phyloP scores from a whole-genome alignment of 2,888 invertebrate genomes.

The Opisthograptis luteolata region DNA sequence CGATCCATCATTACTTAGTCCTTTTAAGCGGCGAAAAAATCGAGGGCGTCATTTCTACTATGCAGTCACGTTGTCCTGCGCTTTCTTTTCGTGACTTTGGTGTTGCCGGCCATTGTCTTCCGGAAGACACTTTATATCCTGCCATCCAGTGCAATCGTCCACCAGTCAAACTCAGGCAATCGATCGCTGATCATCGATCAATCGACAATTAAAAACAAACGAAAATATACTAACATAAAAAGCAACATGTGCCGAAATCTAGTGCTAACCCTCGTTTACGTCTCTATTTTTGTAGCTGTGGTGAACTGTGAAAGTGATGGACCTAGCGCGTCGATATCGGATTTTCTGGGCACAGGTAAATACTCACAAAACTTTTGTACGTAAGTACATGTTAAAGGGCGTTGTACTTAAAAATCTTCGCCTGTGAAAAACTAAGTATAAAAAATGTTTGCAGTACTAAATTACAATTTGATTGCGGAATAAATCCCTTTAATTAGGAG shows the following conservation, averaged over 20 bases:
- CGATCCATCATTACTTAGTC: slow-evolving; percentile 74
- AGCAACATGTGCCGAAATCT: slow-evolving; percentile 76
- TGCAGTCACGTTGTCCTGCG: slow-evolving; percentile 76
- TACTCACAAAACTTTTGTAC: not conserved
- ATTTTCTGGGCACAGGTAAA: slow-evolving; percentile 65
- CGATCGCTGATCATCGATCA: slow-evolving; percentile 54
- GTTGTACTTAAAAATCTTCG: no score
- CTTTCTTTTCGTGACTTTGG: slow-evolving; percentile 79
- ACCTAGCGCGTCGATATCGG: slow-evolving; percentile 44
- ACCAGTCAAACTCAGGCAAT: slow-evolving; percentile 71
- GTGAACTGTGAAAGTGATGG: slow-evolving; percentile 63
- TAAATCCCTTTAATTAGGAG: no score
- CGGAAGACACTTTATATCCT: slow-evolving; percentile 81
- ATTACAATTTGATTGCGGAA: no score
- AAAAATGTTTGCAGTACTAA: no score
- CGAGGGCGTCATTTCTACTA: slow-evolving; percentile 74
- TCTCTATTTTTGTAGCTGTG: slow-evolving; percentile 64
- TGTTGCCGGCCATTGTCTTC: slow-evolving; percentile 75
- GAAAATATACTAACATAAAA: slow-evolving; percentile 29
- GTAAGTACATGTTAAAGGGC: no score
- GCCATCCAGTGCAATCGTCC: slow-evolving; percentile 58
- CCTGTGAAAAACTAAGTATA: no score
- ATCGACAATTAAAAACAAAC: slow-evolving; percentile 39
- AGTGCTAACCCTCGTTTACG: slow-evolving; percentile 63
- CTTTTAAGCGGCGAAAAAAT: slow-evolving; percentile 62